Evolutionary conservation across 2,113 vertebrate species (phyloP), one percentile per base, ranked within the genome.

Genomic region (Pseudorectes ferrugineus): DNA sequence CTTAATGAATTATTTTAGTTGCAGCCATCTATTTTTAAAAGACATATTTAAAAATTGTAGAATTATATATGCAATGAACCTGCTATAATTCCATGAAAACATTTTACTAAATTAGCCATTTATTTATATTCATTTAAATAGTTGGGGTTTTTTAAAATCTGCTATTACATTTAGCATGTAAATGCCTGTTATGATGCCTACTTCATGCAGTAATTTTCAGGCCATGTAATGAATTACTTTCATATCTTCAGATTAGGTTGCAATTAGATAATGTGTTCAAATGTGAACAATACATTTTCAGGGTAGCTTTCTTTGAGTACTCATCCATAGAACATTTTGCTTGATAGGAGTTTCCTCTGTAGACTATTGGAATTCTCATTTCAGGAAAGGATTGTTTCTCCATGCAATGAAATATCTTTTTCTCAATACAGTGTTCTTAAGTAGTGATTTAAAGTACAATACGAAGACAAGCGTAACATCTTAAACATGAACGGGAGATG

Each of bases 101-200:
- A 88, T 84, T 91, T 92, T 81, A 75, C 76, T 48, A 96, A 93
- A 90, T 89, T 25, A 55, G 59, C 71, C 28, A 75, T 94, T 88
- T 96, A 85, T 96, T 91, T 49, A n/a, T 68, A 92, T 66, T 86
- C 20, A 86, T 92, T 92, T 92, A 89, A 96, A 95, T 28, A 73
- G 11, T 5, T 61, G 28, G 8, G 3, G 0, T 42, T 49, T 58
- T 57, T 40, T 31, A 1, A 72, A 75, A 66, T 62, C 78, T 95
- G 88, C 63, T 83, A 20, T 85, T 58, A 2, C 13, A 87, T 95
- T 88, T 88, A 67, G 66, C 79, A 48, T 28, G 24, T 54, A 77
- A 54, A 70, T 80, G 25, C 38, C 67, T 85, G 65, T 54, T 65
- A 85, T 38, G 6, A 49, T 79, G 80, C 40, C 36, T 65, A 58